Evolutionary conservation across 2,113 vertebrate species (phyloP).

Genomic region (Aldabrachelys gigantea): DNA sequence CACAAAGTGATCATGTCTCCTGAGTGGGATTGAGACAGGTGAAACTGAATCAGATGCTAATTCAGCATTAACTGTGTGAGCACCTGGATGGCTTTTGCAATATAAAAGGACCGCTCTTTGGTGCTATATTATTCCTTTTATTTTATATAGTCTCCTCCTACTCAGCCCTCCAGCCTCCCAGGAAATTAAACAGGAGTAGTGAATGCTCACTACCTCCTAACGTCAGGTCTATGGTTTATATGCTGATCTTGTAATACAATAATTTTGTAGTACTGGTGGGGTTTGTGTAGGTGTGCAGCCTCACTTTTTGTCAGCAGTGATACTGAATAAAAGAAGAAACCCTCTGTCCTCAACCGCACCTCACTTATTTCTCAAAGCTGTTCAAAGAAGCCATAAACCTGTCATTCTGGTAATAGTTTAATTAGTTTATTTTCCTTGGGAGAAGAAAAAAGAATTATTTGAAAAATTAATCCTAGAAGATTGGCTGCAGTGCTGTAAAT

Average conservation of each 20-base stretch:
- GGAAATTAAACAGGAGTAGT: background rate
- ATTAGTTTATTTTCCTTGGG: background rate
- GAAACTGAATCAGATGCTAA: rapidly evolving
- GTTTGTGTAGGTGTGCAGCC: background rate
- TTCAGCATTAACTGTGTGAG: background rate
- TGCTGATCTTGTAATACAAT: background rate
- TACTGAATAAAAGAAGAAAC: background rate
- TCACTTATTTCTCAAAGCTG: background rate
- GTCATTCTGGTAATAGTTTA: background rate
- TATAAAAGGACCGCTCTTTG: background rate
- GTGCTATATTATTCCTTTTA: background rate
- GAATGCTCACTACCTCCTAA: background rate
- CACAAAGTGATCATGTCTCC: background rate
- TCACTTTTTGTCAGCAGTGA: background rate
- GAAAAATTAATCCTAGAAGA: background rate
- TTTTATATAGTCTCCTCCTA: background rate
- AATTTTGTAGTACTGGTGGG: background rate
- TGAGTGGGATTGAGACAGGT: background rate
- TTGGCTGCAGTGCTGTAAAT: background rate
- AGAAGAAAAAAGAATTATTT: background rate
- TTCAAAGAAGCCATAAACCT: background rate
- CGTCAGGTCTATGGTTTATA: background rate
- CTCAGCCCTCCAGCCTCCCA: background rate
- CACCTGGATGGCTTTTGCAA: background rate
- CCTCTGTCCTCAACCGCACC: background rate